Evolutionary conservation across 2,888 invertebrate species (phyloP), one percentile per base, ranked within the genome.

Genomic region (Metellina segmentata): DNA sequence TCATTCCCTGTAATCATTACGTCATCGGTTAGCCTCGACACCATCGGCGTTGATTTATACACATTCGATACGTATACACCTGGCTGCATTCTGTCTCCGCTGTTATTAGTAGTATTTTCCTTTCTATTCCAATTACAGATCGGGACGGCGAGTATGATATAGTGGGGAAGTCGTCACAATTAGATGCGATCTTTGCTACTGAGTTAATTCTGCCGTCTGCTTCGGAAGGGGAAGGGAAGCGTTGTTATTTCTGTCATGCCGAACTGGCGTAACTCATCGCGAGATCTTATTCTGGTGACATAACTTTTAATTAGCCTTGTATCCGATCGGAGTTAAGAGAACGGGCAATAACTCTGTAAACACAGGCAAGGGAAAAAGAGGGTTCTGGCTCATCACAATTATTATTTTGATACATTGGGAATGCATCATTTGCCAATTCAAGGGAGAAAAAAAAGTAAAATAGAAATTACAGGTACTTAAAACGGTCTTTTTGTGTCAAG

Each of bases 41-140:
- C 91, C 87, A 77, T 82, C 70, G 86, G 91, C 82, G 91, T 87
- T 91, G 91, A 91, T 91, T 91, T 91, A 91, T 91, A 91, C 86
- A 87, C 87, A 48, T 87, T 83, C 49, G 82, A 48, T 71, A 61
- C 20, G 52, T n/a, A 52, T 11, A 51, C 87, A 86, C 82, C 91
- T 87, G 87, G 82, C 82, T 72, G 48, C 34, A 19, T 78, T 83
- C 61, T 82, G 53, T 13, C 34, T 79, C 79, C 51, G 72, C 49
- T 81, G 77, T 78, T 89, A 78, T 89, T 82, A 78, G 49, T 49
- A 52, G 71, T 72, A 53, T 87, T 87, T 87, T 71, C 74, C 53
- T 53, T 78, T 87, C 87, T 5, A 72, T 78, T 79, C 71, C 70
- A 79, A 87, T 87, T 87, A 78, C 79, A 69, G 87, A 70, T 79